Conservation (phyloP, 2,888 invertebrate species). For the Balanococcus diminutus region DNA sequence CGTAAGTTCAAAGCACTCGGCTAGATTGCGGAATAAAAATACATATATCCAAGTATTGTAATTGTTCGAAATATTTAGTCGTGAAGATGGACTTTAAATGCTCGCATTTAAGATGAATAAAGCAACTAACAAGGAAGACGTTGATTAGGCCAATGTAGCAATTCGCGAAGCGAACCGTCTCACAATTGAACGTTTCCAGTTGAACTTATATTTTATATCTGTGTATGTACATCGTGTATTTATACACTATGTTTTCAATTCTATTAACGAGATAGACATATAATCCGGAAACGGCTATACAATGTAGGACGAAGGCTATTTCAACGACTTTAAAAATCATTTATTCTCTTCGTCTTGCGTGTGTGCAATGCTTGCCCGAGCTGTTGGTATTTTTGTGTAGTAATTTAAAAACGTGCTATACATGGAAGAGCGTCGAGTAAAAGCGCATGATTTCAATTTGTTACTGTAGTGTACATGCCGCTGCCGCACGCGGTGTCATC, state of each 20-base stretch:
- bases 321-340: constrained; percentile 44
- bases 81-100: constrained; percentile 35
- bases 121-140: constrained; percentile 52
- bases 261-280: constrained; percentile 41
- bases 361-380: background rate
- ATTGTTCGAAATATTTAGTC: constrained; percentile 21
- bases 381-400: background rate
- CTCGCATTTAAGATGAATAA: constrained; percentile 46
- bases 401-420: background rate
- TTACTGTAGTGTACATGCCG: background rate
- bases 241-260: constrained; percentile 15
- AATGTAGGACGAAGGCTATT: constrained; percentile 53
- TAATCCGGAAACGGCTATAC: constrained; percentile 53
- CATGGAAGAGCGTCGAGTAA: background rate
- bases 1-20: constrained; percentile 18
- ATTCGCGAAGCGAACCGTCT: constrained; percentile 47
- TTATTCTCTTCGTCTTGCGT: background rate
- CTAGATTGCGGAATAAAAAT: constrained; percentile 27
- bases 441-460: background rate
- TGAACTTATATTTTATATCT: constrained; percentile 5
- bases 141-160: constrained; percentile 54
- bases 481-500: background rate
- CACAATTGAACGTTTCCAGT: constrained; percentile 50
- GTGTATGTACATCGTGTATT: background rate
- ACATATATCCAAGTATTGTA: background rate